Percentiles rank a stretch among this genome's conserved stretches.
Evolutionary conservation across 2,888 invertebrate genomes (phyloP).

Genomic region (Lampropteryx suffumata): DNA sequence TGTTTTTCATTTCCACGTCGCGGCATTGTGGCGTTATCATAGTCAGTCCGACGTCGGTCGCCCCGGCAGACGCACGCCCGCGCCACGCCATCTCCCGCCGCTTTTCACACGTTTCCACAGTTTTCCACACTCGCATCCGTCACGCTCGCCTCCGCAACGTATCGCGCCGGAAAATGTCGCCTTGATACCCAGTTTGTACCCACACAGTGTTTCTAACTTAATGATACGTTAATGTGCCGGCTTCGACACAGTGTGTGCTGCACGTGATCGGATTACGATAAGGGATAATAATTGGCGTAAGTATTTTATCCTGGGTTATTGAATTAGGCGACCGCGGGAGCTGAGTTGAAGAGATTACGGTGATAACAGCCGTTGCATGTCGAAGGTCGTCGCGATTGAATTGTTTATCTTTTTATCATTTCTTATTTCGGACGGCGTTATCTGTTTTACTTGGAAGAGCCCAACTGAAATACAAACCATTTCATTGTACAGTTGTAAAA

Average conservation of each 20-base stretch:
- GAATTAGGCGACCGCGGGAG: constrained; percentile 48
- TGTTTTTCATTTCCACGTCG: constrained; percentile 70
- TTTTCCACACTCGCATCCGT: constrained; percentile 54
- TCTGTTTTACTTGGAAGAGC: constrained; percentile 27
- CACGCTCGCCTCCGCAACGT: constrained; percentile 43
- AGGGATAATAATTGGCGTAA: constrained; percentile 70
- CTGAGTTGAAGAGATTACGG: constrained; percentile 43
- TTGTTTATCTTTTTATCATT: constrained; percentile 61
- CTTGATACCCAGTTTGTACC: constrained; percentile 68
- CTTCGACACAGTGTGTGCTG: constrained; percentile 54
- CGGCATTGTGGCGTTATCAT: constrained; percentile 68
- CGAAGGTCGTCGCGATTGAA: constrained; percentile 60
- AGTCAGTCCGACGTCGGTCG: constrained; percentile 65
- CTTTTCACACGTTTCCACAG: constrained; percentile 57
- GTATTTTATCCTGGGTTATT: constrained; percentile 57
- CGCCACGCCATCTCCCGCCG: constrained; percentile 32
- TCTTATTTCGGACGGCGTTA: constrained; percentile 36
- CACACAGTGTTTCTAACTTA: constrained; percentile 54
- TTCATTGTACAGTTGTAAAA: neutral
- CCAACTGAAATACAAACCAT: no score
- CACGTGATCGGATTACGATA: constrained; percentile 74
- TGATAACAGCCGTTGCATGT: constrained; percentile 46
- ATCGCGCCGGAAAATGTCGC: constrained; percentile 64
- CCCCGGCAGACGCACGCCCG: constrained; percentile 60
- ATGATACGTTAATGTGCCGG: constrained; percentile 69